Evolutionary conservation across 2,113 vertebrate species (phyloP).

Genomic region (Nettapus auritus): DNA sequence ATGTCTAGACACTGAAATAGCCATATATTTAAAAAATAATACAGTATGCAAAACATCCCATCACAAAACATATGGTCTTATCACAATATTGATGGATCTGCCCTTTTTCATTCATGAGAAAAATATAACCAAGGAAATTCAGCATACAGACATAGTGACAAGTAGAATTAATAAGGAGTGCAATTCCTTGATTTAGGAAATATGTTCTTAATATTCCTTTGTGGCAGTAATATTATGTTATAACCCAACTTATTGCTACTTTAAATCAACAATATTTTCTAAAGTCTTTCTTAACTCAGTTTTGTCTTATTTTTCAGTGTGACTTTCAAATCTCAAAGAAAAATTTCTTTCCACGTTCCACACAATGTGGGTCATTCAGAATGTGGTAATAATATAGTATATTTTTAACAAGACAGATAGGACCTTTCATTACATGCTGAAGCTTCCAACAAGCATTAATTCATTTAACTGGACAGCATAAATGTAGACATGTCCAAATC

Average conservation of each 20-base stretch:
- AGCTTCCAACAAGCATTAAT: background rate
- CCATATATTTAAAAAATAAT: background rate
- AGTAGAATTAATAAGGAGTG: background rate
- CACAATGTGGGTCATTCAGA: background rate
- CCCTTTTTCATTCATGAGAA: background rate
- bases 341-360: background rate
- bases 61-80: background rate
- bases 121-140: background rate
- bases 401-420: background rate
- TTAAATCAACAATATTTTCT: background rate
- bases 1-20: background rate
- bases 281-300: background rate
- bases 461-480: background rate
- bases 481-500: background rate
- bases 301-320: background rate
- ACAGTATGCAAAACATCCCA: background rate
- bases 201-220: background rate
- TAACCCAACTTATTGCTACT: background rate
- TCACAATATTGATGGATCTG: background rate
- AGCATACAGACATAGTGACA: background rate
- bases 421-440: background rate
- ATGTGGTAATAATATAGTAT: background rate
- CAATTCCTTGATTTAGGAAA: background rate
- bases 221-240: background rate
- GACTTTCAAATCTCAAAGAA: background rate